Evolutionary conservation across 2,888 invertebrate species (phyloP), one percentile per base, ranked within the genome.

Genomic region (Clunio marinus): DNA sequence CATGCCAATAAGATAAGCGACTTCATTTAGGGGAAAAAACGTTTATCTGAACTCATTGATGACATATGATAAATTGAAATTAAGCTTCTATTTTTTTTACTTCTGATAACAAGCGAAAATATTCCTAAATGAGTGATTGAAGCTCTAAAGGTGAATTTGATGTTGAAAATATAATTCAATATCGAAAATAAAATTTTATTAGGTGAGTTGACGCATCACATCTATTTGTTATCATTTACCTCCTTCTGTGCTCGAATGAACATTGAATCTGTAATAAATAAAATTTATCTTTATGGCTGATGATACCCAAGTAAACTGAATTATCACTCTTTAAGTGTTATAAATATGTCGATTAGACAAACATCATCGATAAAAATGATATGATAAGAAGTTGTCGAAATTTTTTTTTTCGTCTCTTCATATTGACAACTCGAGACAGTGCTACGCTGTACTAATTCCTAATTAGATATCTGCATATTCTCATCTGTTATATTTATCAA

Each of bases 1-100:
- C 46, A 66, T 66, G 66, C 66, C 66, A 66, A 66, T 66, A 22
- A 32, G 66, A 66, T 66, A 66, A 66, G 66, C 55, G 20, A 37
- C 4, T 17, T 24, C 15, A 32, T 5, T 5, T 5, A 8, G 20
- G 32, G 27, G 22, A 24, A 66, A 66, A 66, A 66, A 46, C 27
- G 32, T 22, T 22, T 15, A 25, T 24, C 57, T 41, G 25, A 10
- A 8, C 35, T 60, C n/a, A 28, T 27, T 63, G 46, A 63, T 45
- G 63, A 63, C 63, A 63, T 37, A 63, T 63, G 63, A 63, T 46
- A 63, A 63, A 63, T 63, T 28, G 35, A 46, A 46, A 63, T 63
- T 46, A 63, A 63, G 27, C 25, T n/a, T n/a, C n/a, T 22, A 63
- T 46, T 46, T 63, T 22, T 1, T 28, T 13, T 59, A n/a, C 27